Conservation (phyloP, 2,113 vertebrate genomes). For the Sisor rabdophorus region DNA sequence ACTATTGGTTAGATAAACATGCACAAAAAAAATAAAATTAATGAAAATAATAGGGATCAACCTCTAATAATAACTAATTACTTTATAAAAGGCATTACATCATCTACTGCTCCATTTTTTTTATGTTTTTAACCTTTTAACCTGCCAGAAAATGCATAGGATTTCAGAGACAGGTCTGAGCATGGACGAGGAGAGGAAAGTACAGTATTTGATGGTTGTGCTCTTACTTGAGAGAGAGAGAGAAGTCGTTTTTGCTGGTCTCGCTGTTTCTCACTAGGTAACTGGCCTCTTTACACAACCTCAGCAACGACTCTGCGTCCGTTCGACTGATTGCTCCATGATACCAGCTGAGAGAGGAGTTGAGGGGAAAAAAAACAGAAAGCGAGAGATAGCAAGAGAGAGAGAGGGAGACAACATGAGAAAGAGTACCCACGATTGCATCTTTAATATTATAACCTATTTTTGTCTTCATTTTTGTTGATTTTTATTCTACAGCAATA, state of each 20-base stretch:
- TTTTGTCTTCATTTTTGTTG: not conserved
- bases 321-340: constrained; percentile 94
- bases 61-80: too few relatives aligned
- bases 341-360: constrained; percentile 81
- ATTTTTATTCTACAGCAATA: not conserved
- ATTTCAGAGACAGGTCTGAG: not conserved
- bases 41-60: too few relatives aligned
- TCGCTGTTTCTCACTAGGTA: constrained; percentile 98
- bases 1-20: too few relatives aligned
- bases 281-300: constrained; percentile 95
- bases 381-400: not conserved
- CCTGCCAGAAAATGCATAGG: not conserved
- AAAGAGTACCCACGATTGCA: not conserved
- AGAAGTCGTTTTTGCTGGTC: constrained; percentile 98
- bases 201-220: not conserved
- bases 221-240: constrained; percentile 96
- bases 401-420: not conserved
- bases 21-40: too few relatives aligned
- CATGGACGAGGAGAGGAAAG: not conserved
- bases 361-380: not conserved
- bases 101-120: not conserved
- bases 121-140: too few relatives aligned
- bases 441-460: not conserved
- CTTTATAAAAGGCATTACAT: not conserved
- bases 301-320: constrained; percentile 88